Evolutionary conservation across 2,888 invertebrate genomes (phyloP), one percentile per base, ranked within the genome.

Genomic region (Andrena dorsata): DNA sequence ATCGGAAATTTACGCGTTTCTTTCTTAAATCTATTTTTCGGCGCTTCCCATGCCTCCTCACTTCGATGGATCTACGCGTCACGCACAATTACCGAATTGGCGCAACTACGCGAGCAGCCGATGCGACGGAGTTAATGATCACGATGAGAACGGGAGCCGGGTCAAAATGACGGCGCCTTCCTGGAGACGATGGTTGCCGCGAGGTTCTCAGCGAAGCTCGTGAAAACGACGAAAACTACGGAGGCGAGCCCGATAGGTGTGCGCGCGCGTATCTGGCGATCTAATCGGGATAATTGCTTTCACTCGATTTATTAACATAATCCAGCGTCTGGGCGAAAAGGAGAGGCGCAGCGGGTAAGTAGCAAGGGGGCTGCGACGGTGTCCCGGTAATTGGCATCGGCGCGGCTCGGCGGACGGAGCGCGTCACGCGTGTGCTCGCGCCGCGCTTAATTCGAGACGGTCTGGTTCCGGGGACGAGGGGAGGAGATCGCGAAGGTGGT

Each of bases 381-480:
- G 75, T 68, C 66, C 53, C 76, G 70, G 80, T 88, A 87, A 88
- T 87, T 87, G 88, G 84, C 85, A 76, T 77, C 77, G 79, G 79
- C 71, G 70, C 41, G 41, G 41, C 41, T 41, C 41, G 41, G 41
- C 41, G 61, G 73, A 65, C 66, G 76, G 64, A 58, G 74, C 16
- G 80, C 80, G 75, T 88, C 79, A 81, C 85, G 87, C 86, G 87
- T 88, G 72, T 82, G 83, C 77, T 74, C 81, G 80, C 78, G 76
- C 82, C 63, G 72, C 80, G 75, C 83, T 87, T 86, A 86, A 84
- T 82, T 88, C 84, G 86, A 66, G 65, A 60, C n/a, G 79, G 70
- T 71, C 60, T 61, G 68, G 79, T 70, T 77, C 76, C 66, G 83
- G 32, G 32, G 35, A 58, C 28, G 70, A 41, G 61, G 71, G 61